Evolutionary conservation across 2,113 vertebrate genomes (phyloP).

Genomic region (Callipepla californica): DNA sequence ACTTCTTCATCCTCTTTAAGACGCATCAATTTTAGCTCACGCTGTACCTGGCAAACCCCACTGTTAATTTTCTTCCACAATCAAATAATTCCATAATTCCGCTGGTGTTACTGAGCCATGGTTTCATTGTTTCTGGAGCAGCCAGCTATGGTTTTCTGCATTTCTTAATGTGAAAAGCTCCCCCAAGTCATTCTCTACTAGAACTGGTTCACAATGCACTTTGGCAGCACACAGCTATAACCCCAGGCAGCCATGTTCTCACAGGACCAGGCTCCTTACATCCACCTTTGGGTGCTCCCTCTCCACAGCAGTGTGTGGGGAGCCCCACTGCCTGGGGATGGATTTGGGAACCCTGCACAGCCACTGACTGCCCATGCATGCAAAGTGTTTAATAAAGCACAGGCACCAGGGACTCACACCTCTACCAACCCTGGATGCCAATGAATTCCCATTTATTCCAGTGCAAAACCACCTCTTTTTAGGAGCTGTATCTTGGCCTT

Average conservation of each 20-base stretch:
- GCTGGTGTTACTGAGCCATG: neutral
- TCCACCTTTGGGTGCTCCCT: accelerated
- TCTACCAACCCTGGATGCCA: neutral
- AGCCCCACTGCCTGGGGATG: neutral
- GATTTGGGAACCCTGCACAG: neutral
- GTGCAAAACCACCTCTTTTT: neutral
- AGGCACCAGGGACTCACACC: neutral
- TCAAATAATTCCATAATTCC: neutral
- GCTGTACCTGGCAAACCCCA: neutral
- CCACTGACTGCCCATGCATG: accelerated
- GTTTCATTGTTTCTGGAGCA: neutral
- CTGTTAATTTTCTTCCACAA: neutral
- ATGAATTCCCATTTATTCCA: neutral
- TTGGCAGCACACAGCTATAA: neutral
- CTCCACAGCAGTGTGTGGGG: accelerated
- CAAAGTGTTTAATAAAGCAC: neutral
- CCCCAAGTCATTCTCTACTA: neutral
- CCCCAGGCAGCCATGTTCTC: neutral
- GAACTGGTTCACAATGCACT: neutral
- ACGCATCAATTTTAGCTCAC: neutral
- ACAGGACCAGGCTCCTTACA: accelerated
- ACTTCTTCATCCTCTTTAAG: neutral
- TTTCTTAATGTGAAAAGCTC: neutral
- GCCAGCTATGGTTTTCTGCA: neutral
- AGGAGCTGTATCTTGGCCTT: neutral